These are phyloP conservation scores for Nilaparvata lugens DNA, from an alignment of 1,140 invertebrate species.

Conservation along the genomic window DNA sequence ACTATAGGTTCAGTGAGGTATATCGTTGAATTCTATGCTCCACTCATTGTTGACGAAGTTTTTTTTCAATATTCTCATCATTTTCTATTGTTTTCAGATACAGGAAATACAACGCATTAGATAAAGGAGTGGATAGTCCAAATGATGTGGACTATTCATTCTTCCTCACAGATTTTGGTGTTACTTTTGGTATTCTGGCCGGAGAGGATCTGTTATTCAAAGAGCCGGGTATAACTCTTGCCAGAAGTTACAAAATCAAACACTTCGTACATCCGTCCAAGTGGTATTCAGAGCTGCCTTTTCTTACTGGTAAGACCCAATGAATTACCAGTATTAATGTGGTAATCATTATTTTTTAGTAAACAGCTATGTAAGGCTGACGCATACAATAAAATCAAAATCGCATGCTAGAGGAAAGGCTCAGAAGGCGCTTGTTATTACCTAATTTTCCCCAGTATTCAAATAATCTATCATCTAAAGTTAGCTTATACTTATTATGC, in stretches of 20 bases:
- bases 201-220: conserved; percentile 67
- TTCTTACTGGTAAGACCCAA: conserved; percentile 54
- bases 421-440: no score
- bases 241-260: conserved; percentile 42
- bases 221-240: conserved; percentile 46
- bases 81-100: conserved; percentile 43
- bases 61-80: neutral
- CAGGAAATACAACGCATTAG: conserved; percentile 63
- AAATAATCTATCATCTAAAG: no score
- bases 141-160: conserved; percentile 38
- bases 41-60: no score
- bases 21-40: no score
- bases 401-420: no score
- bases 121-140: conserved; percentile 44
- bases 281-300: conserved; percentile 65
- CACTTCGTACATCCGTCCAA: conserved; percentile 61
- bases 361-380: no score
- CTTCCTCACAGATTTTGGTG: conserved; percentile 72
- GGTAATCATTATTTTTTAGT: no score
- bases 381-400: no score
- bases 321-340: no score
- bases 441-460: no score
- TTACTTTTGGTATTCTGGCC: conserved; percentile 67
- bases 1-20: no score
- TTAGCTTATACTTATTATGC: no score